Conservation (phyloP, 2,888 invertebrate species). For the Pecten maximus region DNA sequence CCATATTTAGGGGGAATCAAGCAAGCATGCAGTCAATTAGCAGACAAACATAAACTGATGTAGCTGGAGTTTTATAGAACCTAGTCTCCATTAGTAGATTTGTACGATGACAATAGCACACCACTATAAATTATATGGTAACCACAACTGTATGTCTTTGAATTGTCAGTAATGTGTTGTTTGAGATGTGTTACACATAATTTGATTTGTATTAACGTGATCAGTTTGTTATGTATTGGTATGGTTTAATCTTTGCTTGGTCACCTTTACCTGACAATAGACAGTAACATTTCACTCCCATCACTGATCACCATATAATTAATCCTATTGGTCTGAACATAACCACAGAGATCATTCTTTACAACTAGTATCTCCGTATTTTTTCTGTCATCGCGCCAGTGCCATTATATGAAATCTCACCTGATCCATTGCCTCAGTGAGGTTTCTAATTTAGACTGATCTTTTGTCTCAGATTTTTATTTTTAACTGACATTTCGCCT, state of each 20-base stretch:
- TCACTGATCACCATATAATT: background rate
- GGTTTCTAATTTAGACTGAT: background rate
- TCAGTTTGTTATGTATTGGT: background rate
- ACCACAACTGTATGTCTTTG: constrained; percentile 1
- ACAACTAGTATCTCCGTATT: background rate
- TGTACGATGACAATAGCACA: background rate
- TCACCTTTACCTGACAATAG: background rate
- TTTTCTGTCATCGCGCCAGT: background rate
- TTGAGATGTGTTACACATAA: background rate
- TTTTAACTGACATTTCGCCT: background rate
- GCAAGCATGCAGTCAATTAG: constrained; percentile 21
- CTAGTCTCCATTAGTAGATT: background rate
- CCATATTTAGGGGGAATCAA: background rate
- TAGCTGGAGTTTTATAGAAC: background rate
- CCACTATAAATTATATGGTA: background rate
- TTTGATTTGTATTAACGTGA: background rate
- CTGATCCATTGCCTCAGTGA: background rate
- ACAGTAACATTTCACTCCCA: background rate
- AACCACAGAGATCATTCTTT: background rate
- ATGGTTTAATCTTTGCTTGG: background rate
- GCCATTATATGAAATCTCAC: background rate
- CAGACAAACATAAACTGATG: background rate
- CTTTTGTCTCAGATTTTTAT: background rate
- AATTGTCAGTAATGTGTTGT: background rate
- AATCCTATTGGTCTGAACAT: background rate